phyloP scores from a whole-genome alignment of 2,888 invertebrate genomes.

The Cylindroiulus punctatus region DNA sequence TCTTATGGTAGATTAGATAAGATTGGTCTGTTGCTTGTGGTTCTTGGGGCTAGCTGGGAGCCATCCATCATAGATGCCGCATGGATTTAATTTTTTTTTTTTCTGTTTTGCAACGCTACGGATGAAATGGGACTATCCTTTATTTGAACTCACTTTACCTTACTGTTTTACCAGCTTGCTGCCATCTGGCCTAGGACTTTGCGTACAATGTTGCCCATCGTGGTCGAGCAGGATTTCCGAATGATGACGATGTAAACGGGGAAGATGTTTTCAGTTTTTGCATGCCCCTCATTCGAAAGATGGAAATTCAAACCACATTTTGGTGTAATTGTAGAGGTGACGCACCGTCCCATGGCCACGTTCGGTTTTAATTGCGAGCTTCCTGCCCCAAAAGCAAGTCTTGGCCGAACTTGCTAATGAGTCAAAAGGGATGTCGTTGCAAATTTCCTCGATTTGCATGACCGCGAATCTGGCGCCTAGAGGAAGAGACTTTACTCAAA shows the following conservation, averaged over 20 bases:
- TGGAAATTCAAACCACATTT: background rate
- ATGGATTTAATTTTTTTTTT: background rate
- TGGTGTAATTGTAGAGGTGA: background rate
- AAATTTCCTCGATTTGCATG: conserved; percentile 11
- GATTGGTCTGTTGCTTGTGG: too few species aligned
- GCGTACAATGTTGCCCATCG: too few species aligned
- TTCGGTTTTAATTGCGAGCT: background rate
- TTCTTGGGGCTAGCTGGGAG: background rate
- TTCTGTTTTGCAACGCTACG: background rate
- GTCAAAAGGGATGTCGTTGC: background rate
- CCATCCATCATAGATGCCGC: background rate
- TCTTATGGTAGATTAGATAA: too few species aligned
- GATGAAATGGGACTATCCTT: background rate
- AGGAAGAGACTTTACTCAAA: background rate
- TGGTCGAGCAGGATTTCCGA: too few species aligned
- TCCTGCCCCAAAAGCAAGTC: background rate
- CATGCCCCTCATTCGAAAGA: background rate
- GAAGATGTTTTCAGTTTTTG: background rate
- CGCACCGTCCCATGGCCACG: background rate
- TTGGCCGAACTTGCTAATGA: background rate
- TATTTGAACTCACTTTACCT: background rate
- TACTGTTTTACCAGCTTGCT: conserved; percentile 4
- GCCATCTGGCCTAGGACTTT: too few species aligned
- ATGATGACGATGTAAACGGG: background rate
- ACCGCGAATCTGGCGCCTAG: background rate